Conservation (phyloP, 35 echinoderm and acorn worm species). For the Eucidaris tribuloides region DNA sequence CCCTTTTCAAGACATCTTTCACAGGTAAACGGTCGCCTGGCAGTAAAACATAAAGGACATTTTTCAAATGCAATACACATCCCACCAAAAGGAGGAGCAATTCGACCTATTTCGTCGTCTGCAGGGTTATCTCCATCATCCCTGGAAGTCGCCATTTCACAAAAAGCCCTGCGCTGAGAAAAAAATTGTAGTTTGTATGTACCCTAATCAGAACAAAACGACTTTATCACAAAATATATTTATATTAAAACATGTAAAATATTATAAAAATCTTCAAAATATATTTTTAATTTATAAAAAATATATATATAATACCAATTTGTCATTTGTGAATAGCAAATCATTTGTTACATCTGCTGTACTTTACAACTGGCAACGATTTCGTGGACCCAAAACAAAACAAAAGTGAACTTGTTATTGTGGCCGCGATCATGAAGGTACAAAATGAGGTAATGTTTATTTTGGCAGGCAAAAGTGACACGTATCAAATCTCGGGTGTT, state of each 20-base stretch:
- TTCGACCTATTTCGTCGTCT: slow-evolving; percentile 12
- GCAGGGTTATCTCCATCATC: not conserved
- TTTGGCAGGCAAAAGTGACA: too few relatives aligned
- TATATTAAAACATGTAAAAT: not conserved
- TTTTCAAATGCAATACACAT: slow-evolving; percentile 29
- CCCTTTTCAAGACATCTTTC: slow-evolving; percentile 5
- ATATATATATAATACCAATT: too few relatives aligned
- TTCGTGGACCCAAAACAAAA: too few relatives aligned
- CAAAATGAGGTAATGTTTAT: too few relatives aligned
- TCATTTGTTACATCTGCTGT: too few relatives aligned
- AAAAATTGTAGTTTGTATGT: not conserved
- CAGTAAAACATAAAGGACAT: slow-evolving; percentile 10
- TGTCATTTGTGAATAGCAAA: too few relatives aligned
- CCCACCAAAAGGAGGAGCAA: slow-evolving; percentile 3
- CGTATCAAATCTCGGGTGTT: too few relatives aligned
- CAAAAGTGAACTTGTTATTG: too few relatives aligned
- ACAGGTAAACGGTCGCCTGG: slow-evolving; percentile 19
- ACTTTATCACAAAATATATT: not conserved
- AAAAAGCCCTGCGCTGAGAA: not conserved
- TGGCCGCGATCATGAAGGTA: too few relatives aligned
- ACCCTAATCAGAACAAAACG: not conserved
- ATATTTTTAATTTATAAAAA: not conserved
- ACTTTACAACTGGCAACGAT: too few relatives aligned
- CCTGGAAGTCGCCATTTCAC: slow-evolving; percentile 9
- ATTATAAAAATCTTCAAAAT: not conserved